Evolutionary conservation across 2,888 invertebrate species (phyloP).

Genomic region (Cepaea hortensis): DNA sequence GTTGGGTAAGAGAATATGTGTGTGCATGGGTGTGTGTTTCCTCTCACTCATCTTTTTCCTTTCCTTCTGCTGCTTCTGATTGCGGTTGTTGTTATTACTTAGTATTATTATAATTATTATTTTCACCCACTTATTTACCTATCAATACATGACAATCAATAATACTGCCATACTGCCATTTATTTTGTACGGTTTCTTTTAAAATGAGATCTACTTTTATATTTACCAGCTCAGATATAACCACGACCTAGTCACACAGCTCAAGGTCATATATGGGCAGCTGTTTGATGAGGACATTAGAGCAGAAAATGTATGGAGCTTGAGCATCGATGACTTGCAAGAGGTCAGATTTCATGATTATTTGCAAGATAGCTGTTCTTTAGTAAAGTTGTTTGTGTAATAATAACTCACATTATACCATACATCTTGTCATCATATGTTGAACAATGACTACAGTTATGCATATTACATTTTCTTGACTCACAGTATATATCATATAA

Average conservation of each 20-base stretch:
- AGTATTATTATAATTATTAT: no score
- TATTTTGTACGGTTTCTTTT: not conserved
- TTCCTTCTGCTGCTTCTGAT: no score
- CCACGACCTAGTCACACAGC: slow-evolving; percentile 64
- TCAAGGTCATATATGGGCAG: slow-evolving; percentile 68
- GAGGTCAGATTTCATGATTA: slow-evolving; percentile 59
- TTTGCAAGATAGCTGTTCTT: no score
- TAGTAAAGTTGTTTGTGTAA: no score
- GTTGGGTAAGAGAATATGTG: not conserved
- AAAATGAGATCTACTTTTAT: not conserved
- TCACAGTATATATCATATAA: no score
- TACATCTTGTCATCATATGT: no score
- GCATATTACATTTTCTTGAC: no score
- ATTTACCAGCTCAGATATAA: slow-evolving; percentile 66
- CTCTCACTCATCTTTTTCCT: not conserved
- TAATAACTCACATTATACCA: no score
- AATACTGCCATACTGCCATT: not conserved
- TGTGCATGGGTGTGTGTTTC: not conserved
- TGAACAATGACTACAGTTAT: no score
- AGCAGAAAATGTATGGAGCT: slow-evolving; percentile 67
- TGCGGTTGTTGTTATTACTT: not conserved
- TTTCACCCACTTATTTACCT: no score
- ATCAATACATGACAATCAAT: not conserved
- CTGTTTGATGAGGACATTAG: slow-evolving; percentile 67
- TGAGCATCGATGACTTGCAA: slow-evolving; percentile 68